Percentiles rank a stretch among this genome's conserved stretches.
phyloP scores from a whole-genome alignment of 1,140 invertebrate genomes.

The Drosophila albomicans region DNA sequence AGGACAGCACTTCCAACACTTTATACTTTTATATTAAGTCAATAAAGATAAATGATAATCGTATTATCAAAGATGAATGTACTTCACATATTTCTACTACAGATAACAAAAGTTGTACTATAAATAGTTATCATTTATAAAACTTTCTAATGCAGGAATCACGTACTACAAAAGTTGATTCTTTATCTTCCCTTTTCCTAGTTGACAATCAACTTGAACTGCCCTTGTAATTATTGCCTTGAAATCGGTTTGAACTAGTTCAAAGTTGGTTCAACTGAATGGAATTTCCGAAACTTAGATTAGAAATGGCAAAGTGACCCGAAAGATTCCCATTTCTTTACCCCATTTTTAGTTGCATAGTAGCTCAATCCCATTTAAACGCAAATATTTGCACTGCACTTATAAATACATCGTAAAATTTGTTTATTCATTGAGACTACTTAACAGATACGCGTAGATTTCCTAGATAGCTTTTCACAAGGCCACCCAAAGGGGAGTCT shows the following conservation, averaged over 20 bases:
- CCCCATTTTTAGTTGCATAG: too few species aligned
- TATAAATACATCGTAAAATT: conserved; percentile 78
- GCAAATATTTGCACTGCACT: conserved; percentile 73
- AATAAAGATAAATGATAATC: too few species aligned
- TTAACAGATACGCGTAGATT: conserved; percentile 68
- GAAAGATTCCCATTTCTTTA: too few species aligned
- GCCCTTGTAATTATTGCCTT: neutral
- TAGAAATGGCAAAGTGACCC: conserved; percentile 1
- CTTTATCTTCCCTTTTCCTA: neutral
- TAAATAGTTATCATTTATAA: neutral
- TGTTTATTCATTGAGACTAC: conserved; percentile 78
- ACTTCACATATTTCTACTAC: neutral
- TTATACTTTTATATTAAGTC: too few species aligned
- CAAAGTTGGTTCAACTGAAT: neutral
- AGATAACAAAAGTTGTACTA: neutral
- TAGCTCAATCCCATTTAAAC: neutral
- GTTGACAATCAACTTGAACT: conserved; percentile 1
- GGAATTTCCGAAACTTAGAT: neutral
- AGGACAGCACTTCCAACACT: too few species aligned
- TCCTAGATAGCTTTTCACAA: conserved; percentile 56
- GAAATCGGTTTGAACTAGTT: neutral
- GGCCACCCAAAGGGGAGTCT: conserved; percentile 16
- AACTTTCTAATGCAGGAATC: conserved; percentile 1
- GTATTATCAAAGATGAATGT: neutral
- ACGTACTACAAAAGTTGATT: neutral